Percentiles rank a stretch among this genome's conserved stretches.
These are phyloP conservation scores for Planiliza haematocheilus DNA, from an alignment of 2,113 vertebrate genomes.

Conservation along the genomic window DNA sequence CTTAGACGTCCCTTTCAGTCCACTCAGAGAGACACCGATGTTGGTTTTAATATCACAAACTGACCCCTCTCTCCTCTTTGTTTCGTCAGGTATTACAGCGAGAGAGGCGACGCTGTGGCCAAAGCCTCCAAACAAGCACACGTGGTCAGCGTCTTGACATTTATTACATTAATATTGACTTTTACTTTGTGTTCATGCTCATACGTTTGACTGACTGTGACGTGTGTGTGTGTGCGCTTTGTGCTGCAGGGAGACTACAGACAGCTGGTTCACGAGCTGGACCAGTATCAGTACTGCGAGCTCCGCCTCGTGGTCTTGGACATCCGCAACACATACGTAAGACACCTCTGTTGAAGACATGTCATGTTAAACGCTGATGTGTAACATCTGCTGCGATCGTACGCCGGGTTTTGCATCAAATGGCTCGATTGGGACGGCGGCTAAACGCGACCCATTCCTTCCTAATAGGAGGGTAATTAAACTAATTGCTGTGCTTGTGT, in stretches of 20 bases:
- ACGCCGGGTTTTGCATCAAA: conserved; percentile 13
- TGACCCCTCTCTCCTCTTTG: conserved; percentile 5
- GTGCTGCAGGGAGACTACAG: conserved; percentile 88
- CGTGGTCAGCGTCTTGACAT: conserved; percentile 84
- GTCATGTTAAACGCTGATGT: background rate
- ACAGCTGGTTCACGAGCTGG: conserved; percentile 90
- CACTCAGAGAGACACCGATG: too few species aligned
- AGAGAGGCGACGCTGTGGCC: conserved; percentile 90
- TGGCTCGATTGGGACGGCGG: background rate
- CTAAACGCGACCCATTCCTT: conserved; percentile 48
- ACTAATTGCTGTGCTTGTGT: conserved; percentile 61
- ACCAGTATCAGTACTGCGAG: conserved; percentile 88
- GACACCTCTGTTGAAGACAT: conserved; percentile 39
- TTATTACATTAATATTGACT: too few species aligned
- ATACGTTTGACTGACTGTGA: background rate
- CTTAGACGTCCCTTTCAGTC: too few species aligned
- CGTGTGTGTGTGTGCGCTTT: conserved; percentile 10
- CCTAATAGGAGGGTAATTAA: conserved; percentile 63
- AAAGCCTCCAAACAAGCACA: conserved; percentile 91
- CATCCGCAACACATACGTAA: conserved; percentile 89
- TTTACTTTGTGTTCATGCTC: background rate
- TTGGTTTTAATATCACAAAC: too few species aligned
- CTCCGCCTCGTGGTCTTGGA: conserved; percentile 89
- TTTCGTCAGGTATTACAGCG: conserved; percentile 87
- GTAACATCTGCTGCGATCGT: conserved; percentile 1